Conservation (phyloP, 2,888 invertebrate species). For the Desoria tigrina region DNA sequence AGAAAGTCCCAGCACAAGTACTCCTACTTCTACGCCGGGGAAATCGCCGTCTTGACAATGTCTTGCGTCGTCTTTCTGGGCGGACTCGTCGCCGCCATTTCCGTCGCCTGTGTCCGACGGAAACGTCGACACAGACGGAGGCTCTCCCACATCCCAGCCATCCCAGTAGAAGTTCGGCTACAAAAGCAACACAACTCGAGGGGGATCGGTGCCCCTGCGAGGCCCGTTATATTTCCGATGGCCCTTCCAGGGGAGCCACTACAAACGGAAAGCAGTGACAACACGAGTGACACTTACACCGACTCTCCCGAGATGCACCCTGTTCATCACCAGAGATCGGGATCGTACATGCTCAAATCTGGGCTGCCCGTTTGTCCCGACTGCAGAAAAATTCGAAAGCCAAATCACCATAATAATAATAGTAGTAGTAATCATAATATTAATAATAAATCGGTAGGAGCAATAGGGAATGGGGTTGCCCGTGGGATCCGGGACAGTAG, state of each 20-base stretch:
- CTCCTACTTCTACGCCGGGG: slow-evolving; percentile 56
- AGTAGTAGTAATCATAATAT: slow-evolving; percentile 12
- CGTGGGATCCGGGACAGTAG: slow-evolving; percentile 16
- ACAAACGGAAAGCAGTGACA: slow-evolving; percentile 52
- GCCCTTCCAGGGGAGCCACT: slow-evolving; percentile 48
- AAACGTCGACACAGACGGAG: slow-evolving; percentile 45
- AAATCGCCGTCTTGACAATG: slow-evolving; percentile 76
- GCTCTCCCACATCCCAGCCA: slow-evolving; percentile 51
- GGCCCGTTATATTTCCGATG: slow-evolving; percentile 51
- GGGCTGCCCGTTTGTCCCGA: slow-evolving; percentile 51
- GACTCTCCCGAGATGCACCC: slow-evolving; percentile 43
- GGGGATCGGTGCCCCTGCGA: slow-evolving; percentile 42
- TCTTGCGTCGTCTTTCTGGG: slow-evolving; percentile 80
- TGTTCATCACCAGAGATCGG: slow-evolving; percentile 32
- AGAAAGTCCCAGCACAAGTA: slow-evolving; percentile 47
- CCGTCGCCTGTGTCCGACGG: slow-evolving; percentile 56
- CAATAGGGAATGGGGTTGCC: slow-evolving; percentile 29
- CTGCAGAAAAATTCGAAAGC: slow-evolving; percentile 51
- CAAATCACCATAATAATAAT: slow-evolving; percentile 20
- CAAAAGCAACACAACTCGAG: slow-evolving; percentile 43
- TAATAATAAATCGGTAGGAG: slow-evolving; percentile 16
- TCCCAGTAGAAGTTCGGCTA: slow-evolving; percentile 52
- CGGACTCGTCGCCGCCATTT: slow-evolving; percentile 75
- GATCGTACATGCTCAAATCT: slow-evolving; percentile 24
- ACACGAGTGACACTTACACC: slow-evolving; percentile 55